Conservation (phyloP, 2,797 vertebrate genomes). For the Psittacula derbiana region DNA sequence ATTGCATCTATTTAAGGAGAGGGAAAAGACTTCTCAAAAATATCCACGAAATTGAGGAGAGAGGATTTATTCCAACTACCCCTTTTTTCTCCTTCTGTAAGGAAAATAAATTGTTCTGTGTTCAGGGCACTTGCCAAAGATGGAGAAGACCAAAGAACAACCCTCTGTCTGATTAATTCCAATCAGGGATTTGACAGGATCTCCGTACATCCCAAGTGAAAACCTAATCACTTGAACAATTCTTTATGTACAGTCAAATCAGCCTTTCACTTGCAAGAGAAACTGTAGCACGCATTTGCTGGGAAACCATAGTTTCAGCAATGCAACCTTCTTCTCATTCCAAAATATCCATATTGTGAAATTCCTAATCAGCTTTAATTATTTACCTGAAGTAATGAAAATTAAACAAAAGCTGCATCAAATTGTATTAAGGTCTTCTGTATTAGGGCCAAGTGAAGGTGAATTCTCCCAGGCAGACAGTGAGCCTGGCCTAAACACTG, state of each 20-base stretch:
- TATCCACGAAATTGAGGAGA: accelerated
- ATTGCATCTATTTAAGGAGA: neutral
- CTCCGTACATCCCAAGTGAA: neutral
- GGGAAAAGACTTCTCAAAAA: neutral
- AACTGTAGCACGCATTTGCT: neutral
- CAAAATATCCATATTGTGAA: neutral
- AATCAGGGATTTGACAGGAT: neutral
- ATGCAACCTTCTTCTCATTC: neutral
- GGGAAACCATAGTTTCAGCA: neutral
- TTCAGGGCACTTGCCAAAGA: neutral
- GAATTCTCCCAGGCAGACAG: neutral
- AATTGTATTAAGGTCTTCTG: neutral
- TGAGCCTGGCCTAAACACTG: neutral
- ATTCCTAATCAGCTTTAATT: neutral
- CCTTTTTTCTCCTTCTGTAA: neutral
- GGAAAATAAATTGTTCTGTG: neutral
- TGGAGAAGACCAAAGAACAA: neutral
- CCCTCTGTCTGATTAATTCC: neutral
- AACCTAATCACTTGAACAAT: neutral
- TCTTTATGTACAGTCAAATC: neutral
- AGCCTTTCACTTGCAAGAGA: neutral
- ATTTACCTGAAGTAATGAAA: neutral
- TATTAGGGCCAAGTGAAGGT: neutral
- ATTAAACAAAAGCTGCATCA: neutral
- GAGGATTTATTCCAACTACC: neutral